Conservation (phyloP, 2,888 invertebrate species). For the Mesorhabditis belari region DNA sequence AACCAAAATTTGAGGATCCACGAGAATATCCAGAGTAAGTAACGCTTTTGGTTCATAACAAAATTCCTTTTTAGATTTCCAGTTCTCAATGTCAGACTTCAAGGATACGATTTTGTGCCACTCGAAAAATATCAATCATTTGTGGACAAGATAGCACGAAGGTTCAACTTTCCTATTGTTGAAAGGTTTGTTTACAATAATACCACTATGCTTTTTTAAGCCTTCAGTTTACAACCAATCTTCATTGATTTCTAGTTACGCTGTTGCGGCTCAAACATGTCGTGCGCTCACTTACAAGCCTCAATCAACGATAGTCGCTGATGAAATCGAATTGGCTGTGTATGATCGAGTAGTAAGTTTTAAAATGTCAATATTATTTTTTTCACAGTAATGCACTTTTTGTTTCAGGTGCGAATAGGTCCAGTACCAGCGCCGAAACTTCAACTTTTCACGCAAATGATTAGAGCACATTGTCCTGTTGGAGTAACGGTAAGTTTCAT, state of each 20-base stretch:
- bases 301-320: constrained; percentile 33
- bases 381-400: neutral
- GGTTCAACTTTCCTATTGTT: constrained; percentile 39
- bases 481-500: constrained; percentile 31
- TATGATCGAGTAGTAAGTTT: constrained; percentile 42
- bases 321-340: constrained; percentile 30
- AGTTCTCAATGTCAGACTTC: constrained; percentile 39
- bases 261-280: constrained; percentile 41
- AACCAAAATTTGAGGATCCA: constrained; percentile 33
- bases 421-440: constrained; percentile 39
- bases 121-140: constrained; percentile 47
- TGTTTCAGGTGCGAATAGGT: constrained; percentile 9
- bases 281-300: constrained; percentile 38
- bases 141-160: constrained; percentile 35
- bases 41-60: neutral
- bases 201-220: no score
- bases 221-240: no score
- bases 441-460: constrained; percentile 35
- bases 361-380: neutral
- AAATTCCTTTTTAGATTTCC: constrained; percentile 17
- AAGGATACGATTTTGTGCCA: constrained; percentile 41
- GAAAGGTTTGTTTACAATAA: constrained; percentile 31
- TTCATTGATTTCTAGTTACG: constrained; percentile 35
- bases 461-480: constrained; percentile 42
- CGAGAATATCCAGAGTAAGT: constrained; percentile 39